These are phyloP conservation scores for Propsilocerus akamusi DNA, from an alignment of 1,140 invertebrate genomes.

Conservation along the genomic window DNA sequence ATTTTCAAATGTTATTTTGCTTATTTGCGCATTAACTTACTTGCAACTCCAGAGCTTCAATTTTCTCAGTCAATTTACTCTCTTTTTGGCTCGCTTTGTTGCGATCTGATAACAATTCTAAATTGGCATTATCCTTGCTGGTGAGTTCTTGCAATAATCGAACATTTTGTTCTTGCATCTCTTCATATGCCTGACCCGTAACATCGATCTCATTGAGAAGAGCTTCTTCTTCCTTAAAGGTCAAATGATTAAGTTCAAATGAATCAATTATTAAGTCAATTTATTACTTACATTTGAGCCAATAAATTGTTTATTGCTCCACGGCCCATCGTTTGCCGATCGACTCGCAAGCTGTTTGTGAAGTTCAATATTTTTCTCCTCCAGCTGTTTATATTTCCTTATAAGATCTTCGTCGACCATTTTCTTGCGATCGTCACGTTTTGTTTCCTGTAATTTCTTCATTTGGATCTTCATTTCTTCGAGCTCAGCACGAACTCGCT, in stretches of 20 bases:
- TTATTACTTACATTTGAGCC: slow-evolving; percentile 30
- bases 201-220: slow-evolving; percentile 98
- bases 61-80: slow-evolving; percentile 86
- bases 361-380: slow-evolving; percentile 72
- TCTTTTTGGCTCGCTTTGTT: slow-evolving; percentile 95
- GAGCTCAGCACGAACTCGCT: slow-evolving; percentile 72
- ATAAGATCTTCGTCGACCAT: slow-evolving; percentile 88
- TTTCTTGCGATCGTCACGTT: slow-evolving; percentile 75
- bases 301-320: slow-evolving; percentile 36
- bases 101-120: slow-evolving; percentile 96
- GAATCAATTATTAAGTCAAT: not conserved
- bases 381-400: slow-evolving; percentile 84
- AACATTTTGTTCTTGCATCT: slow-evolving; percentile 98
- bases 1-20: too few species aligned
- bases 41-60: slow-evolving; percentile 76
- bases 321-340: slow-evolving; percentile 51
- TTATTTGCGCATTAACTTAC: too few species aligned
- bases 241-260: not conserved
- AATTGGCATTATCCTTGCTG: slow-evolving; percentile 98
- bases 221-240: slow-evolving; percentile 79
- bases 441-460: slow-evolving; percentile 75
- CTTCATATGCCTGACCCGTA: slow-evolving; percentile 96
- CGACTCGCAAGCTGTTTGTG: slow-evolving; percentile 69
- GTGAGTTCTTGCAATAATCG: slow-evolving; percentile 86
- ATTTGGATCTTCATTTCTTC: slow-evolving; percentile 74